phyloP scores from a whole-genome alignment of 2,888 invertebrate species.

The Drosophila lutescens region DNA sequence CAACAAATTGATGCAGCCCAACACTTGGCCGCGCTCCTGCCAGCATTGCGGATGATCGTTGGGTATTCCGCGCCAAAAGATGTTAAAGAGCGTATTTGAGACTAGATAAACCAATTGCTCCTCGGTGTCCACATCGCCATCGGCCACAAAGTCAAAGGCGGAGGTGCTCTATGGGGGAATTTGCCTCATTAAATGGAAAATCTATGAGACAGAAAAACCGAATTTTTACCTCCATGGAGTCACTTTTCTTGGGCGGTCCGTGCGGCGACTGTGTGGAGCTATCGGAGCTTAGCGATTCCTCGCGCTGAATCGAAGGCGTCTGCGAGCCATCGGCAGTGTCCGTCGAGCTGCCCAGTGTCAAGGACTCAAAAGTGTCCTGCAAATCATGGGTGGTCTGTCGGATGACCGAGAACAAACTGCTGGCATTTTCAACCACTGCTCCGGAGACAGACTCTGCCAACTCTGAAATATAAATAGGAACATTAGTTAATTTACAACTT shows the following conservation, averaged over 20 bases:
- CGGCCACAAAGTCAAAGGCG: slow-evolving; percentile 80
- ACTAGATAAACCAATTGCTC: slow-evolving; percentile 87
- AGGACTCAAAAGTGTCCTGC: slow-evolving; percentile 84
- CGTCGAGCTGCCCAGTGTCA: slow-evolving; percentile 75
- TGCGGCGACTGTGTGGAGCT: slow-evolving; percentile 82
- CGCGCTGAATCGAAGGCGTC: slow-evolving; percentile 57
- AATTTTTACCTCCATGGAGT: slow-evolving; percentile 73
- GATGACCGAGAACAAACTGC: slow-evolving; percentile 85
- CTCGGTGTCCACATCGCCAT: slow-evolving; percentile 84
- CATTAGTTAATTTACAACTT: background rate
- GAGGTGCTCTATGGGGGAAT: slow-evolving; percentile 50
- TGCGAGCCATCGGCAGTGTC: slow-evolving; percentile 64
- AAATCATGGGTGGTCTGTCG: slow-evolving; percentile 85
- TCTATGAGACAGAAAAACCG: fast-evolving
- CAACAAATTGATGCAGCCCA: slow-evolving; percentile 86
- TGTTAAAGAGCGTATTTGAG: slow-evolving; percentile 86
- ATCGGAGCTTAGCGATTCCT: slow-evolving; percentile 82
- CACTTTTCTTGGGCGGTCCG: slow-evolving; percentile 70
- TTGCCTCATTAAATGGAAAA: background rate
- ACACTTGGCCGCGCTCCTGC: slow-evolving; percentile 87
- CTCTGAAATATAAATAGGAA: slow-evolving; percentile 68
- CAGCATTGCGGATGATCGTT: slow-evolving; percentile 86
- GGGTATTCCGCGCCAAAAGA: slow-evolving; percentile 87
- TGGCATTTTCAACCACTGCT: slow-evolving; percentile 85
- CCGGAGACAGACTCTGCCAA: slow-evolving; percentile 85